Evolutionary conservation across 2,113 vertebrate species (phyloP), one percentile per base, ranked within the genome.

Genomic region (Astur gentilis): DNA sequence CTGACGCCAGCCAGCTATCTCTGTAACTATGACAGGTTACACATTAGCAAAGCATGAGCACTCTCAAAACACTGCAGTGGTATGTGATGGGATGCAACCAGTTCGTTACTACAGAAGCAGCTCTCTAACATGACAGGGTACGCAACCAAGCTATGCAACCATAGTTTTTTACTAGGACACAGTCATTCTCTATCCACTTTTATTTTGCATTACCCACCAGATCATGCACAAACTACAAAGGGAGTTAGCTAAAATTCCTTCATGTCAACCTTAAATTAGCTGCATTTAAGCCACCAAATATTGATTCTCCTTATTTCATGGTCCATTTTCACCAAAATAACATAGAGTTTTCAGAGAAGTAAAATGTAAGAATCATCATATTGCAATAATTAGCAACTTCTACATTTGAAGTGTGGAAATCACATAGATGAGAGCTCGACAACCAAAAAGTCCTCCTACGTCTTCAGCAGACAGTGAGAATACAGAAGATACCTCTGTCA

Each of bases 401-500:
- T 60, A 4, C 0, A 0, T 55, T 65, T 77, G 19, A 75, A 47
- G 16, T 21, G 47, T 47, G 10, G 31, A 90, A 75, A 79, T 71
- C 12, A 29, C 5, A 29, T 1, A 71, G n/a, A 36, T 55, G 47
- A 58, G 9, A 88, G 3, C 18, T 42, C 31, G 44, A 64, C 61
- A 86, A 54, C 4, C 18, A 80, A 14, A 55, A 72, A 20, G 2
- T 44, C 20, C 13, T 89, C 27, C 21, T 60, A 14, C 0, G 0
- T 32, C n/a, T 61, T 82, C n/a, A 66, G 10, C 11, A 52, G 20
- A 54, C 4, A 29, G 11, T 2, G 1, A 81, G 16, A 45, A 72
- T 14, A 50, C 1, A 81, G 44, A 66, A 75, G 40, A 76, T 8
- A 80, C 1, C 3, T 57, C 20, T 0, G 0, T 2, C 29, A 16